phyloP scores from a whole-genome alignment of 2,113 vertebrate species.

The Ceyx cyanopectus region DNA sequence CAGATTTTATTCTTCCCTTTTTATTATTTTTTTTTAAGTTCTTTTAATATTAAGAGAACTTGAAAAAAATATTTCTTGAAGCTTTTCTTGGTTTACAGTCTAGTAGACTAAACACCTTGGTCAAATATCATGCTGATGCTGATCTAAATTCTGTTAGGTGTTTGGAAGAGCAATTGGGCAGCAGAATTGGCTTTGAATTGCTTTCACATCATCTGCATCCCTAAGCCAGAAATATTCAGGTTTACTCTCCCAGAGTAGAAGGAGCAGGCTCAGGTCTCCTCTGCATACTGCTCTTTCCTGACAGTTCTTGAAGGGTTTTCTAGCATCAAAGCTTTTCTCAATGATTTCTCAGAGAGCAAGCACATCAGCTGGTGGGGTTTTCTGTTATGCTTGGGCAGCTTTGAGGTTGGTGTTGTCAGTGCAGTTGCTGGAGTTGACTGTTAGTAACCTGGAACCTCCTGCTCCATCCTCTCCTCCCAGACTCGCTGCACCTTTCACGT shows the following conservation, averaged over 20 bases:
- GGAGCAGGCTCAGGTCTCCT: not conserved
- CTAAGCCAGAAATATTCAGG: not conserved
- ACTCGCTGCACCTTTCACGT: fast-evolving
- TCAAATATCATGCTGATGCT: not conserved
- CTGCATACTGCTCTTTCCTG: not conserved
- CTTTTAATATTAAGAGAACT: not conserved
- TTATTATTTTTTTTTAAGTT: not conserved
- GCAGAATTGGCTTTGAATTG: not conserved
- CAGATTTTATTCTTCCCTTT: not conserved
- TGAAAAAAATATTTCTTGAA: not conserved
- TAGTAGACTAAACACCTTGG: not conserved
- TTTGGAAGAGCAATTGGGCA: not conserved
- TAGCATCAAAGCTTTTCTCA: not conserved
- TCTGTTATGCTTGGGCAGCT: not conserved
- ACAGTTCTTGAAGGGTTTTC: not conserved
- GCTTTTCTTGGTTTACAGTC: not conserved
- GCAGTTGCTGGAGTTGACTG: not conserved
- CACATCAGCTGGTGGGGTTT: not conserved
- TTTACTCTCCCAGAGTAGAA: not conserved
- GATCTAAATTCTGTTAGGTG: not conserved
- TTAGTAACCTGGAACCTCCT: not conserved
- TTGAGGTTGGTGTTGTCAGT: not conserved
- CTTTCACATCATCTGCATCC: not conserved
- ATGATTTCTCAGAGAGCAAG: not conserved
- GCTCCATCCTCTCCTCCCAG: not conserved